Evolutionary conservation across 92 coral and sea anemone genomes (phyloP), one percentile per base, ranked within the genome.

Genomic region (Paragorgia papillata): DNA sequence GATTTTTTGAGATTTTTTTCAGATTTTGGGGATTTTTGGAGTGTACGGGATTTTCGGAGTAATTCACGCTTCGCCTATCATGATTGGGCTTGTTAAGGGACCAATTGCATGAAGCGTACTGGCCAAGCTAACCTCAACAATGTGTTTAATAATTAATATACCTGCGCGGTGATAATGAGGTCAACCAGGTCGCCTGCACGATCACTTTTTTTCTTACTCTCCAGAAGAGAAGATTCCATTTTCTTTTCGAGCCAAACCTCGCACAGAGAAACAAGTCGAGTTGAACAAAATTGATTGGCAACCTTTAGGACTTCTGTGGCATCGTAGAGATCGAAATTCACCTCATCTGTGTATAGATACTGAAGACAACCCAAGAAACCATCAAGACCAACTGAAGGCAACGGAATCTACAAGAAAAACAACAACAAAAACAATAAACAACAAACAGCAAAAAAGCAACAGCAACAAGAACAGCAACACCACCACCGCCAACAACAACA

Each of bases 361-460:
- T 71, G 48, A 28, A 71, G 64, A 26, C 53, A 71, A 10, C 78
- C 78, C 57, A 71, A 27, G 54, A 71, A 71, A 13, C 78, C 78
- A 33, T 71, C 51, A 28, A 53, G 53, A 12, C 48, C 18, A 18
- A 71, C 78, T 37, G 78, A 71, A 34, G 78, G 78, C 22, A 71
- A 37, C 15, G 78, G 64, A 34, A 71, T 71, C 78, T 71, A 55
- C 9, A 63, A 37, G 25, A 27, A 9, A 15, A 19, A 33, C 13
- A 28, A 35, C 10, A 12, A 24, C 34, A 31, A 30, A 2, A 39
- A 26, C 26, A 3, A 5, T 3, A 7, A 2, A 30, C 2, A 33
- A 12, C 6, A 37, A 4, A 37, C 12, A n/a, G n/a, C n/a, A n/a
- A n/a, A n/a, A n/a, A n/a, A n/a, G n/a, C n/a, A n/a, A n/a, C n/a